Evolutionary conservation across 92 coral and sea anemone species (phyloP).

Genomic region (Pocillopora meandrina): DNA sequence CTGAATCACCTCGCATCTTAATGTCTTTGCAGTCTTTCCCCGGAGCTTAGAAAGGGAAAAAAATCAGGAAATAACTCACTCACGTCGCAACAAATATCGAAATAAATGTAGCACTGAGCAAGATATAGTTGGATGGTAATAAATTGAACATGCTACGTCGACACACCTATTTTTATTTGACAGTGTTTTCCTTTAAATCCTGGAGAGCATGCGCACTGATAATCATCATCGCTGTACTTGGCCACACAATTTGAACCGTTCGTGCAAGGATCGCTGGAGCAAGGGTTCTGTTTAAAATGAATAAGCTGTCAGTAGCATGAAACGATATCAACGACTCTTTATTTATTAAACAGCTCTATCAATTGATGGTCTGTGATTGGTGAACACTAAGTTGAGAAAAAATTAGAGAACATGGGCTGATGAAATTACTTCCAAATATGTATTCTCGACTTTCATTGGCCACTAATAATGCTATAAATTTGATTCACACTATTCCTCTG

Average conservation of each 20-base stretch:
- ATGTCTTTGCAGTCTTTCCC: constrained; percentile 7
- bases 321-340: neutral
- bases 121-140: no score
- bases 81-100: neutral
- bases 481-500: no score
- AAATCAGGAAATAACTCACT: neutral
- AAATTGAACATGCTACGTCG: neutral
- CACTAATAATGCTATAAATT: no score
- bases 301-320: neutral
- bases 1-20: neutral
- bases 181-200: constrained; percentile 1
- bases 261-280: neutral
- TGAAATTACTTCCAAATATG: no score
- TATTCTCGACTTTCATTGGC: no score
- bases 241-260: neutral
- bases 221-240: neutral
- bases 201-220: constrained; percentile 3
- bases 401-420: no score
- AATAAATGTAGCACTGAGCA: no score
- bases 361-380: no score
- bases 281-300: neutral
- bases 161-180: constrained; percentile 3
- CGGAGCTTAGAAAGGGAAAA: neutral
- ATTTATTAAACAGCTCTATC: neutral
- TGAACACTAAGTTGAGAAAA: no score